Evolutionary conservation across 2,113 vertebrate genomes (phyloP).

Genomic region (Pyrgilauda ruficollis): DNA sequence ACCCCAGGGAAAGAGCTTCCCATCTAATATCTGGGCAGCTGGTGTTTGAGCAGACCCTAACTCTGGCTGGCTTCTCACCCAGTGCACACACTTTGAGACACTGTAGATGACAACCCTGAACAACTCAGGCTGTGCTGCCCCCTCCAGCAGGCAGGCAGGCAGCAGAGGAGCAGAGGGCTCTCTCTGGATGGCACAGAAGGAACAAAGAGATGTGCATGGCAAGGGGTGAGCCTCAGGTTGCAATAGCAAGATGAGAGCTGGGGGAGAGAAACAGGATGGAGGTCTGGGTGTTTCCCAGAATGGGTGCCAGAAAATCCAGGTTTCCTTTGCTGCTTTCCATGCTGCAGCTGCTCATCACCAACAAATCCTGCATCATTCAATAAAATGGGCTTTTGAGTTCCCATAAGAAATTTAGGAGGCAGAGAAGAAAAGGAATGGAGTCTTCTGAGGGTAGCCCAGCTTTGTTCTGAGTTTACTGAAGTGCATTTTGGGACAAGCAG

Average conservation of each 20-base stretch:
- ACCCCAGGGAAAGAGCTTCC: neutral
- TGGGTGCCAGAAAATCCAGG: neutral
- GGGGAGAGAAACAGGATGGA: neutral
- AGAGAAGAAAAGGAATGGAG: neutral
- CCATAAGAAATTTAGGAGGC: neutral
- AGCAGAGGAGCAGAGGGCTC: neutral
- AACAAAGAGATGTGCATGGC: rapidly evolving
- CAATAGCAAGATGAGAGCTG: rapidly evolving
- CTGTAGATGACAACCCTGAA: neutral
- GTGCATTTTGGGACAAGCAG: neutral
- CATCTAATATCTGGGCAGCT: neutral
- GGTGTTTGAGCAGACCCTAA: neutral
- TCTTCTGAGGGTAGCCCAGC: neutral
- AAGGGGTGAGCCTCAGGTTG: neutral
- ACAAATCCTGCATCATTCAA: neutral
- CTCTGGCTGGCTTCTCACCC: neutral
- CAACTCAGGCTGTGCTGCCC: neutral
- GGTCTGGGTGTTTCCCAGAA: neutral
- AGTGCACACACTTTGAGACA: rapidly evolving
- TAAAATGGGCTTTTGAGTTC: neutral
- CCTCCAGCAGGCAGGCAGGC: neutral
- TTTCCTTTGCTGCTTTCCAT: neutral
- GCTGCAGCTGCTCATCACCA: neutral
- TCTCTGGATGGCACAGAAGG: neutral
- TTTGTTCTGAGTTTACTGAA: neutral